Base-by-base conservation (phyloP, 2,888 invertebrate genomes). In the Campaea margaritaria region DNA sequence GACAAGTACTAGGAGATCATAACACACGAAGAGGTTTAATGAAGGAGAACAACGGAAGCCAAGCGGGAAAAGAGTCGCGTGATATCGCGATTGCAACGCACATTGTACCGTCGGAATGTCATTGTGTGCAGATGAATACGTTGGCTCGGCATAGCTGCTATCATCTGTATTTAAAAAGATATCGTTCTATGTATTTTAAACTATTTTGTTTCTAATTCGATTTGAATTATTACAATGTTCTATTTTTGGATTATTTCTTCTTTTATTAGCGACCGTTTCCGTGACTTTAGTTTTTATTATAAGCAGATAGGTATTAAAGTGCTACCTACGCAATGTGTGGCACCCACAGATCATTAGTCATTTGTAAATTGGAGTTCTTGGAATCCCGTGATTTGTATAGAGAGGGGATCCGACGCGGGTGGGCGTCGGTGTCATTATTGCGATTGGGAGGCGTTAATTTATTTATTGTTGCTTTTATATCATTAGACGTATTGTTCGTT, bases 361-460 rank as follows among this genome's bases (percentile, higher is more conserved):
- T 70, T 69, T 53, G 57, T 66, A 61, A 63, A 68, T 66, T 58
- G 49, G 48, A 58, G 53, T 87, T 87, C 84, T 85, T 74, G 79
- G 86, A 87, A 87, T 79, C 74, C 80, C 67, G 72, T 81, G 72
- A 81, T 78, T 79, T 78, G 76, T 76, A 72, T 76, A 75, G 76
- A 85, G 83, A 80, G 87, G 87, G 86, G 86, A 82, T 79, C 69
- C 77, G 59, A 75, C 67, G 74, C 76, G 79, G 81, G 88, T 89
- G 90, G 91, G 89, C 88, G 89, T 79, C 62, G 68, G 57, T 62
- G 62, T 64, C 64, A 68, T 68, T 67, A 79, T 78, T 78, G 80
- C 77, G 78, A 79, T 82, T 85, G 85, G 89, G 85, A 89, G 91
- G 90, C 85, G 89, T 87, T 89, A 84, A 88, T 88, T 87, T 87